These are phyloP conservation scores for Mesocentrotus franciscanus DNA, from an alignment of 53 echinoderm and acorn worm species.

Conservation along the genomic window DNA sequence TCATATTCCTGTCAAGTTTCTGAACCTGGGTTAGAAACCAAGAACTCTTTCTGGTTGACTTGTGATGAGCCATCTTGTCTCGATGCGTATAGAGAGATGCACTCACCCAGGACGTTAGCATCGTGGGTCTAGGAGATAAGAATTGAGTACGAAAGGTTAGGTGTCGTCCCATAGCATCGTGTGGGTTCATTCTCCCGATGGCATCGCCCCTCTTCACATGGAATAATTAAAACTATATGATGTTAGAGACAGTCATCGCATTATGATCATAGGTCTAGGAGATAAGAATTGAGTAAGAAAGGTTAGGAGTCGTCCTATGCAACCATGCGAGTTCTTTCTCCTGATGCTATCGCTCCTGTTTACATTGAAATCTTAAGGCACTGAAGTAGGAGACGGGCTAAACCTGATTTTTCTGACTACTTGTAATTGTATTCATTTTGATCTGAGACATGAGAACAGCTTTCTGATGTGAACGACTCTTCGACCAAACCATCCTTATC, in stretches of 20 bases:
- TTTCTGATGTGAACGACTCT: slow-evolving; percentile 2
- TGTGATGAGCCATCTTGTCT: slow-evolving; percentile 31
- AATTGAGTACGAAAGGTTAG: slow-evolving; percentile 21
- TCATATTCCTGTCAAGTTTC: neutral
- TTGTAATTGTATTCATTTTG: neutral
- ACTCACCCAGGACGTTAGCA: slow-evolving; percentile 40
- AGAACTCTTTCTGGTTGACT: slow-evolving; percentile 4
- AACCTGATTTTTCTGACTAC: neutral
- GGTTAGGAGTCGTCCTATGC: neutral
- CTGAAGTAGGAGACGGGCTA: too few species aligned
- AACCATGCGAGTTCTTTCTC: neutral
- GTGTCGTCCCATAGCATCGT: neutral
- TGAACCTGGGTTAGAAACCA: neutral
- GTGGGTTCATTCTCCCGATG: neutral
- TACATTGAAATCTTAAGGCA: neutral
- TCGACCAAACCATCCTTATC: slow-evolving; percentile 4
- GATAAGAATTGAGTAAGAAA: neutral
- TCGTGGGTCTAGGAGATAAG: slow-evolving; percentile 31
- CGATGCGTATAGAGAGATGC: slow-evolving; percentile 11
- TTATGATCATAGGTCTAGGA: neutral
- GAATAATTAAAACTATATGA: neutral
- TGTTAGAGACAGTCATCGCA: neutral
- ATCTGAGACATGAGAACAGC: neutral
- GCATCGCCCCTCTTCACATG: neutral
- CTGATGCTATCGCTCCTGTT: neutral